Evolutionary conservation across 2,888 invertebrate species (phyloP).

Genomic region (Pyrrhosoma nymphula): DNA sequence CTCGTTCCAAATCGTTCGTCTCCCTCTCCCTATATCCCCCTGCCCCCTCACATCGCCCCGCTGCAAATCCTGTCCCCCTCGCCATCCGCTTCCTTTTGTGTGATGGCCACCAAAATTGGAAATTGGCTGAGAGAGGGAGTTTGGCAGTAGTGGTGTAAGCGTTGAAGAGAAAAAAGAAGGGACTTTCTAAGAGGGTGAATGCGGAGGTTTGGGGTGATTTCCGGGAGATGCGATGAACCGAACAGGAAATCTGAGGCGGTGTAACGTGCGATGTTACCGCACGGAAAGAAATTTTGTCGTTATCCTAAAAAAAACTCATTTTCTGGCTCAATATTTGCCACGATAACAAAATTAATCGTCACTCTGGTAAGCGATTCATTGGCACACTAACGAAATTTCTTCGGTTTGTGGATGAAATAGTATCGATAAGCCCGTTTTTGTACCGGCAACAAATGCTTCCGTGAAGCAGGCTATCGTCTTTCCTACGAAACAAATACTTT

Average conservation of each 20-base stretch:
- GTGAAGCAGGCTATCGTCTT: too few species aligned
- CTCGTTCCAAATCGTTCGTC: too few species aligned
- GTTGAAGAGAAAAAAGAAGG: neutral
- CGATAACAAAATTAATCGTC: too few species aligned
- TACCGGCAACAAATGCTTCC: too few species aligned
- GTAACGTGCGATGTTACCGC: neutral
- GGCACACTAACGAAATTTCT: too few species aligned
- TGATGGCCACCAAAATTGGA: constrained; percentile 51
- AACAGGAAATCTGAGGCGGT: neutral
- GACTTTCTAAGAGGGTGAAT: neutral
- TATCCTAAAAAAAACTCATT: too few species aligned
- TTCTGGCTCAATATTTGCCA: too few species aligned
- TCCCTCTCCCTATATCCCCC: neutral
- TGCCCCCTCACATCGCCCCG: neutral
- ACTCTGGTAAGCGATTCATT: too few species aligned
- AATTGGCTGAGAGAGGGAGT: constrained; percentile 49
- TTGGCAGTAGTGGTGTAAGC: neutral
- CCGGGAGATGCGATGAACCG: neutral
- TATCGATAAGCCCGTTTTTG: too few species aligned
- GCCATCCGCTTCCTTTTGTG: constrained; percentile 24
- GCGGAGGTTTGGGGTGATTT: neutral
- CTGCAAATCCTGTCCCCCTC: neutral
- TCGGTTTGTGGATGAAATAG: too few species aligned
- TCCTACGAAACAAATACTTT: too few species aligned
- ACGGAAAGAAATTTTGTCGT: too few species aligned